Conservation (phyloP, 2,113 vertebrate genomes). For the Pluvialis apricaria region DNA sequence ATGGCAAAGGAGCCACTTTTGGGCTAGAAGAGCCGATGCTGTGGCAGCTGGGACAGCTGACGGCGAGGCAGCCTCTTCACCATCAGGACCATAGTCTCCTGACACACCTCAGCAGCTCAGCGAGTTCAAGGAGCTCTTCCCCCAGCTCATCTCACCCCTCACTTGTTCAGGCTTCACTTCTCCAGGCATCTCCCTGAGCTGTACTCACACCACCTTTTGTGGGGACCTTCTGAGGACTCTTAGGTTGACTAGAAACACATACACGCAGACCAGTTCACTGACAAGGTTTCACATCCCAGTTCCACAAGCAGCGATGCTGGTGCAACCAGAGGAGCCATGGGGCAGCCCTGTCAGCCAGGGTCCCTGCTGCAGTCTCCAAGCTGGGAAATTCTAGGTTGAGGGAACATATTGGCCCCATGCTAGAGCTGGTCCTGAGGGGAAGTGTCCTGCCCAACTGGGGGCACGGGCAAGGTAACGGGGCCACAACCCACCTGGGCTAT, state of each 20-base stretch:
- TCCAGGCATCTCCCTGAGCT: not conserved
- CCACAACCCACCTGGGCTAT: not conserved
- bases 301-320: not conserved
- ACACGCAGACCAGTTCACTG: accelerated
- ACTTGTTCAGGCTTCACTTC: not conserved
- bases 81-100: accelerated
- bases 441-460: not conserved
- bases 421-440: not conserved
- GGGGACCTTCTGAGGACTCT: not conserved
- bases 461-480: not conserved
- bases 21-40: not conserved
- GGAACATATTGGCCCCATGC: accelerated
- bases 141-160: not conserved
- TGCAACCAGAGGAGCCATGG: not conserved
- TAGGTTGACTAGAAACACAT: not conserved
- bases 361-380: not conserved
- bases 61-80: not conserved
- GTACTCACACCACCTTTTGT: not conserved
- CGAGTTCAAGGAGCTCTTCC: not conserved
- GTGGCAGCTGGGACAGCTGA: not conserved
- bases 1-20: not conserved
- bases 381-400: not conserved
- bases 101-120: accelerated
- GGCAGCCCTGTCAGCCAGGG: not conserved
- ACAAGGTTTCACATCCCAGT: too few relatives aligned